A percentile compares a stretch with the other conserved stretches of the same genome.
Evolutionary conservation across 2,888 invertebrate genomes (phyloP).

Genomic region (Lasioglossum malachurum): DNA sequence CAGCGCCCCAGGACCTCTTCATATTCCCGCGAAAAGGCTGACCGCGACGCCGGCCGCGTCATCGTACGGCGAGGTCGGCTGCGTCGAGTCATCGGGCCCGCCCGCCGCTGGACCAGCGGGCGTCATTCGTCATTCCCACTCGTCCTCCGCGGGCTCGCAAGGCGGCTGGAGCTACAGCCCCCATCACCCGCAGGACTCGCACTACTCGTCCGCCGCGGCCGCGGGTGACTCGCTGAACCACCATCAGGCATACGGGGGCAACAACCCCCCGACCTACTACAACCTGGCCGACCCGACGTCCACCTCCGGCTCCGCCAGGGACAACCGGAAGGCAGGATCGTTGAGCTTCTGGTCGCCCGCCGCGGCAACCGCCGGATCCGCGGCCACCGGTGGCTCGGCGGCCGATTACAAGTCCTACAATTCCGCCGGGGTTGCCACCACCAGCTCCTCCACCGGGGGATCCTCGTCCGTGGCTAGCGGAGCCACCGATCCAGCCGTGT

Average conservation of each 20-base stretch:
- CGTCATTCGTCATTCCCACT: conserved; percentile 90
- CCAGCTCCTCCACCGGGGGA: conserved; percentile 86
- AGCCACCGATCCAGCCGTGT: conserved; percentile 86
- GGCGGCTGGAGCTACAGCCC: conserved; percentile 91
- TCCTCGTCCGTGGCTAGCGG: conserved; percentile 83
- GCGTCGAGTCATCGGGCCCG: conserved; percentile 86
- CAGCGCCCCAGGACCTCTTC: conserved; percentile 92
- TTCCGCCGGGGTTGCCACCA: conserved; percentile 82
- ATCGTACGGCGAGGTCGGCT: conserved; percentile 83
- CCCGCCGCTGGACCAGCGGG: conserved; percentile 87
- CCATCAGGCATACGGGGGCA: conserved; percentile 88
- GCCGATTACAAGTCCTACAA: conserved; percentile 86
- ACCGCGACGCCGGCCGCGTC: conserved; percentile 84
- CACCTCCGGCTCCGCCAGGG: conserved; percentile 87
- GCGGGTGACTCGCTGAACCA: conserved; percentile 87
- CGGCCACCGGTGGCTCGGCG: conserved; percentile 84
- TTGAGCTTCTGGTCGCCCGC: conserved; percentile 91
- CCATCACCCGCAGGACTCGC: conserved; percentile 85
- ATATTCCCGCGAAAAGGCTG: conserved; percentile 95
- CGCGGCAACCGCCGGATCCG: conserved; percentile 84
- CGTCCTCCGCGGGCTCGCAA: conserved; percentile 85
- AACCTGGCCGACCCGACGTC: conserved; percentile 88
- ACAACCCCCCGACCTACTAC: conserved; percentile 90
- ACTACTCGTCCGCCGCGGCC: conserved; percentile 85
- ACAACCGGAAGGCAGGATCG: conserved; percentile 86